Conservation (phyloP, 2,797 vertebrate genomes). For the Delichon dasypus region DNA sequence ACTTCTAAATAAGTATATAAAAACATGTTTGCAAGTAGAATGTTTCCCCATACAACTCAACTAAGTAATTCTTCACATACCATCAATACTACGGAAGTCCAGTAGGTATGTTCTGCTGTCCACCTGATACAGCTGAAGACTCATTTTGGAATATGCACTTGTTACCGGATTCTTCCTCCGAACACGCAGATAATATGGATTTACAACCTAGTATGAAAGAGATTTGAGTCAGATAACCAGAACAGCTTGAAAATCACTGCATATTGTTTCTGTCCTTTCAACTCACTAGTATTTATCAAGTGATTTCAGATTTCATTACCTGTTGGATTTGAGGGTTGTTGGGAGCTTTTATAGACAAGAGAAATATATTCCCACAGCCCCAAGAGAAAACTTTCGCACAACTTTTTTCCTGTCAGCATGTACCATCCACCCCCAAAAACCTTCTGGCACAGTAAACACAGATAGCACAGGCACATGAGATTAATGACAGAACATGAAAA, state of each 20-base stretch:
- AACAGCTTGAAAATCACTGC: neutral
- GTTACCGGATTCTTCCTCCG: slow-evolving; percentile 95
- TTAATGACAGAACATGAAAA: neutral
- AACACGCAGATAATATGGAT: slow-evolving; percentile 95
- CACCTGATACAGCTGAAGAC: slow-evolving; percentile 96
- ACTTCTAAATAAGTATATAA: neutral
- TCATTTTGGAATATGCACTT: slow-evolving; percentile 96
- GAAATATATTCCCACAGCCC: neutral
- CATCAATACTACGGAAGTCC: slow-evolving; percentile 98
- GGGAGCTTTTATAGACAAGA: neutral
- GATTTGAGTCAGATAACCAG: neutral
- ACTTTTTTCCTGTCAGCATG: neutral
- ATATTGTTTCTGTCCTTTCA: neutral
- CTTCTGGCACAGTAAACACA: neutral
- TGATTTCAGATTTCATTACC: neutral
- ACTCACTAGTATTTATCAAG: neutral
- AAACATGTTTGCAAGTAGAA: neutral
- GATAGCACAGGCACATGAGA: neutral
- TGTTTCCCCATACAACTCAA: neutral
- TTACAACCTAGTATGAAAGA: slow-evolving; percentile 84
- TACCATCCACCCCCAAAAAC: neutral
- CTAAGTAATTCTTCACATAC: slow-evolving; percentile 74
- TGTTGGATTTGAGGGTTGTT: neutral
- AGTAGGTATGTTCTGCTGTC: slow-evolving; percentile 97
- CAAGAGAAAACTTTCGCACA: neutral